phyloP scores from a whole-genome alignment of 2,888 invertebrate genomes.

The Agelastica alni region DNA sequence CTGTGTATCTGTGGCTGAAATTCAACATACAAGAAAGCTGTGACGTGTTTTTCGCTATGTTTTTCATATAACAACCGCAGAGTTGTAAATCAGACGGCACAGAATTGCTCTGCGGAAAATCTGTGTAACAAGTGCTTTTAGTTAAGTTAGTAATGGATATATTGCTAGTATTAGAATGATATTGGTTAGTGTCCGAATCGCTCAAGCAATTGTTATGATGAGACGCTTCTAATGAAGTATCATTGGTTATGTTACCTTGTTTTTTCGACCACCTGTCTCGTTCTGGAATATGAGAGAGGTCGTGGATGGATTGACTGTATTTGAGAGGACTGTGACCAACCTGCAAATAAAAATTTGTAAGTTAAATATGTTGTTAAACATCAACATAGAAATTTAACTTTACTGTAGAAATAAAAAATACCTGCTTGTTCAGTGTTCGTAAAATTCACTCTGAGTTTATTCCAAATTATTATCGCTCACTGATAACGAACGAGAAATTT shows the following conservation, averaged over 20 bases:
- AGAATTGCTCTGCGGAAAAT: constrained; percentile 42
- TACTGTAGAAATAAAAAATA: too few species aligned
- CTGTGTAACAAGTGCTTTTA: constrained; percentile 41
- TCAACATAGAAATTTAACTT: too few species aligned
- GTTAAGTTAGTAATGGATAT: constrained; percentile 40
- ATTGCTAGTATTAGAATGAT: constrained; percentile 36
- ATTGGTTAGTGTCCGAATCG: constrained; percentile 35
- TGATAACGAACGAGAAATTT: too few species aligned
- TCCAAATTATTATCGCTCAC: too few species aligned
- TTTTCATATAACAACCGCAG: constrained; percentile 55
- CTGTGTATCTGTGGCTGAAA: constrained; percentile 34
- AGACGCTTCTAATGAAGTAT: constrained; percentile 25
- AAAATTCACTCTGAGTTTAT: too few species aligned
- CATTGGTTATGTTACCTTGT: constrained; percentile 37
- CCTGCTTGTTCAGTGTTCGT: too few species aligned
- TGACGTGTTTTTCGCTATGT: constrained; percentile 50
- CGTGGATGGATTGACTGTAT: constrained; percentile 85
- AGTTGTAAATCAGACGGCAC: constrained; percentile 53
- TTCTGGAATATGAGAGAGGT: constrained; percentile 73
- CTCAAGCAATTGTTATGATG: constrained; percentile 41
- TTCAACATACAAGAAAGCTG: constrained; percentile 45
- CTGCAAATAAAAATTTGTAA: too few species aligned
- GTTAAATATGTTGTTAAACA: too few species aligned
- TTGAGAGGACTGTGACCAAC: constrained; percentile 80
- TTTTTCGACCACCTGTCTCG: constrained; percentile 54